Evolutionary conservation across 2,113 vertebrate genomes (phyloP), one percentile per base, ranked within the genome.

Genomic region (Aplodontia rufa): DNA sequence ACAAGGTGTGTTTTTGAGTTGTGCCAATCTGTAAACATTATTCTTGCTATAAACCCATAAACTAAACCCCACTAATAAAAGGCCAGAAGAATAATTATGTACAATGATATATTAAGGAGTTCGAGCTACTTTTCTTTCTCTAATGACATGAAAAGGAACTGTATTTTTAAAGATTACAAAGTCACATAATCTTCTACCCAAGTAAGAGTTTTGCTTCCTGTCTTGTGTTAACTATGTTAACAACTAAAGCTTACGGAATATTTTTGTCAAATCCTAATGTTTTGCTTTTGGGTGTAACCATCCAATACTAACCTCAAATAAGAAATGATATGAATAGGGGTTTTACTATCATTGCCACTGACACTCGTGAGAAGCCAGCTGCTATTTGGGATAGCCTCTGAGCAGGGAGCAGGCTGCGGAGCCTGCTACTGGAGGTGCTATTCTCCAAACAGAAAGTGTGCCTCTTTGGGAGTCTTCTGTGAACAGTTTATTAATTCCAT

Each of bases 1-100:
- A 96, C 94, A 96, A 87, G 92, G 68, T 90, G 90, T 86, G 95
- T 96, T 95, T 96, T 96, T 87, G 90, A 58, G 68, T 90, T 88
- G 82, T 91, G 71, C 91, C 74, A 93, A 66, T 75, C 68, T 95
- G 86, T 95, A 93, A 97, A 95, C 80, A 94, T 95, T 93, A 91
- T 92, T 95, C 95, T 94, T 91, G 47, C 74, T 49, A 90, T 60
- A 45, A 81, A 96, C 79, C 69, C 83, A 79, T 96, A 91, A 96
- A 94, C 71, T 42, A 74, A 95, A 92, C 47, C 30, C 37, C 51
- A 88, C 78, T 88, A 87, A 95, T 94, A 95, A 94, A 92, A 69
- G 81, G 60, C 71, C 87, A 96, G 87, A 96, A 80, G 94, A 87
- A 82, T 83, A 95, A 84, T 94, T 95, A 95, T 84, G 95, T 96